These are phyloP conservation scores for Phymorhynchus buccinoides DNA, from an alignment of 1,140 invertebrate species.

Conservation along the genomic window DNA sequence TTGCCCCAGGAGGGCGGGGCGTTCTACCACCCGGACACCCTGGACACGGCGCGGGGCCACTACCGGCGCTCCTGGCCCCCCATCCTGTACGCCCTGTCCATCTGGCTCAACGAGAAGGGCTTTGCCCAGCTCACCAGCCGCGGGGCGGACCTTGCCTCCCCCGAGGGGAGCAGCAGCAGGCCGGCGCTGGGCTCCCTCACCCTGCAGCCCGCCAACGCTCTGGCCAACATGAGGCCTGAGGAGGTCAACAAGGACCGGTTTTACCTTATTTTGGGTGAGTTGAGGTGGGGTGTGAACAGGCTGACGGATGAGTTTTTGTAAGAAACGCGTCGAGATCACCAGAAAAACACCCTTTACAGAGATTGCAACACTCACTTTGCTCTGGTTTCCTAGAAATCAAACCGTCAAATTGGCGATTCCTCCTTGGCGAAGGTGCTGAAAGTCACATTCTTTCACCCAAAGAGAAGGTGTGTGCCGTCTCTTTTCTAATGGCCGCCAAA, in stretches of 20 bases:
- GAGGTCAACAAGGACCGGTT: conserved; percentile 80
- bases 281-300: too few species aligned
- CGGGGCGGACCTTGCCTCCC: conserved; percentile 47
- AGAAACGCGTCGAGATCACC: too few species aligned
- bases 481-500: too few species aligned
- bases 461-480: too few species aligned
- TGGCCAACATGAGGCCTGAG: conserved; percentile 69
- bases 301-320: too few species aligned
- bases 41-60: conserved; percentile 91
- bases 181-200: conserved; percentile 36
- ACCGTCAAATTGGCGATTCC: too few species aligned
- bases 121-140: conserved; percentile 60
- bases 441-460: too few species aligned
- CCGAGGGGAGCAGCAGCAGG: conserved; percentile 40
- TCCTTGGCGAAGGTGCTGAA: too few species aligned
- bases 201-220: conserved; percentile 58
- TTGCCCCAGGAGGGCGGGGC: conserved; percentile 95
- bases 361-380: too few species aligned
- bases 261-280: conserved; percentile 89
- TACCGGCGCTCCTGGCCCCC: conserved; percentile 95
- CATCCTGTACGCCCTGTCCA: conserved; percentile 91
- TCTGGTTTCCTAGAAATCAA: too few species aligned
- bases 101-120: conserved; percentile 84
- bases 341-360: too few species aligned
- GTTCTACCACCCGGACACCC: conserved; percentile 97